phyloP scores from a whole-genome alignment of 92 coral and sea anemone species.

The Isaurus tuberculatus region DNA sequence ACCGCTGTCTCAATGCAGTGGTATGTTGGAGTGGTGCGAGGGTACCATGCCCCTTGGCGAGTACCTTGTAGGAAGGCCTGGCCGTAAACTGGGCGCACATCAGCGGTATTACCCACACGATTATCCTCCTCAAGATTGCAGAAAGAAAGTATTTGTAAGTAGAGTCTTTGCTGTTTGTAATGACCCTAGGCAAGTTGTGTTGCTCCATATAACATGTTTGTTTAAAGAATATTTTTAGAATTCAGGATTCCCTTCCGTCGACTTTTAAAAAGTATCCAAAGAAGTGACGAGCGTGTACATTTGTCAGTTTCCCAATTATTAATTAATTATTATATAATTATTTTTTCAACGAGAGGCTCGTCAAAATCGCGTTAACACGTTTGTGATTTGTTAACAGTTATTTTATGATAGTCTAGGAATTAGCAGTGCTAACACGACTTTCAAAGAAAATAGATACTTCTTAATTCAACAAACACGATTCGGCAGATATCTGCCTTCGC shows the following conservation, averaged over 20 bases:
- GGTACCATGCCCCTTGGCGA: constrained; percentile 95
- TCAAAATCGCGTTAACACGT: too few species aligned
- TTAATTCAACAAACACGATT: too few species aligned
- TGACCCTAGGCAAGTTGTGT: background rate
- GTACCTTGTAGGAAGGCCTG: constrained; percentile 88
- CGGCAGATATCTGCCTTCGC: too few species aligned
- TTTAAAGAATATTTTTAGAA: background rate
- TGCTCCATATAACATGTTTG: background rate
- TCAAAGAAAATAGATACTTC: too few species aligned
- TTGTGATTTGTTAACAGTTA: too few species aligned
- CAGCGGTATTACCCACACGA: constrained; percentile 89
- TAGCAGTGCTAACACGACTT: too few species aligned
- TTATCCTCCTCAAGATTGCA: constrained; percentile 88
- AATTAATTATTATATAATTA: too few species aligned
- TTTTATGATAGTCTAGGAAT: too few species aligned
- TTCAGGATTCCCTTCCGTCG: background rate
- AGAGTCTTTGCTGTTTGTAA: background rate
- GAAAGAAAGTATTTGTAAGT: constrained; percentile 78
- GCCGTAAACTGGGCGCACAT: constrained; percentile 85
- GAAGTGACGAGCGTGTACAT: too few species aligned
- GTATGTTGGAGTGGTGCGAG: constrained; percentile 98
- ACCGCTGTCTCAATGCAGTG: constrained; percentile 97
- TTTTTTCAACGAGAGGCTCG: too few species aligned
- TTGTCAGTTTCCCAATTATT: too few species aligned
- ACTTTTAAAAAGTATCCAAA: too few species aligned